Evolutionary conservation across 2,797 vertebrate genomes (phyloP).

Genomic region (Tenualosa thibaudeaui): DNA sequence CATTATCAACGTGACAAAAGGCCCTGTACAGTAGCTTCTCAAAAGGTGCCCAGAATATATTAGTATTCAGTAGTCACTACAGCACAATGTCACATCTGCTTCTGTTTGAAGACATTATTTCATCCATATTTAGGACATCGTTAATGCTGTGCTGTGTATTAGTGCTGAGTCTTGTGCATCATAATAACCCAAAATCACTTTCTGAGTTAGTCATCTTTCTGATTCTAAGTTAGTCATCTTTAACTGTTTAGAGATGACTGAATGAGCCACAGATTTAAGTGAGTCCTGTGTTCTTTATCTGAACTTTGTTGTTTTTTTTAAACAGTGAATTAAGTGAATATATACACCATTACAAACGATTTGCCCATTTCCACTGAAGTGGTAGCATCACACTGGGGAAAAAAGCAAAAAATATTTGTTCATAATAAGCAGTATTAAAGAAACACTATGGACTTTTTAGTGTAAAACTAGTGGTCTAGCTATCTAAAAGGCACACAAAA

Average conservation of each 20-base stretch:
- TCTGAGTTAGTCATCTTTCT: background rate
- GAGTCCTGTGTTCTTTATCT: background rate
- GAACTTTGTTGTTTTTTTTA: background rate
- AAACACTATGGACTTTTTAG: too few species aligned
- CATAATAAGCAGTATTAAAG: too few species aligned
- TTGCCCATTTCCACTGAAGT: too few species aligned
- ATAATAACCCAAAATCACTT: background rate
- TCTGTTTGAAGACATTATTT: background rate
- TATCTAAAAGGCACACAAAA: too few species aligned
- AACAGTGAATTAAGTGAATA: too few species aligned
- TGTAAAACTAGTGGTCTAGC: too few species aligned
- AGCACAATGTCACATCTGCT: background rate
- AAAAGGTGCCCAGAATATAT: background rate
- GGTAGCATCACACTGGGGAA: too few species aligned
- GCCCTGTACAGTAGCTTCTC: background rate
- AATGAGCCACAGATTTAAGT: background rate
- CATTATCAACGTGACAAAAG: constrained; percentile 5
- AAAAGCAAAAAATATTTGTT: too few species aligned
- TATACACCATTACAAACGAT: too few species aligned
- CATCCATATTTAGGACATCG: too few species aligned
- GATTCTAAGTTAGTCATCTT: background rate
- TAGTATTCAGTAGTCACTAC: background rate
- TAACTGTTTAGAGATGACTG: background rate
- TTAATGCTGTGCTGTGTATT: too few species aligned
- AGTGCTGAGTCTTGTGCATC: background rate